Percentiles rank a stretch among this genome's conserved stretches.
Conservation (phyloP, 2,113 vertebrate genomes). For the Antechinus flavipes region DNA sequence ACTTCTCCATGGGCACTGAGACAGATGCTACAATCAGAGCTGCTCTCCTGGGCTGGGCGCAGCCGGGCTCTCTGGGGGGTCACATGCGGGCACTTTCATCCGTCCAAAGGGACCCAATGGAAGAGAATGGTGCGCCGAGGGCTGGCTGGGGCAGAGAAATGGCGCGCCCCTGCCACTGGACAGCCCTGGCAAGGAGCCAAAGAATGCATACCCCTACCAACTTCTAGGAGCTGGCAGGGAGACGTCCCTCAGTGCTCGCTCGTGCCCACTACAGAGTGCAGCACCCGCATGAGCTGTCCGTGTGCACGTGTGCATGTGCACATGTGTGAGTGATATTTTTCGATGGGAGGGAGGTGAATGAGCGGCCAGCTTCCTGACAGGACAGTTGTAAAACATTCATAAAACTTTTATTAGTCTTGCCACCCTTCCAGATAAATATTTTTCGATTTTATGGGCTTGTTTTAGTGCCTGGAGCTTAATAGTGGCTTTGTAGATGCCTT, state of each 20-base stretch:
- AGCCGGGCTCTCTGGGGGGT: too few species aligned
- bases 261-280: conserved; percentile 28
- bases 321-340: conserved; percentile 55
- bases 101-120: too few species aligned
- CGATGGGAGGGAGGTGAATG: conserved; percentile 79
- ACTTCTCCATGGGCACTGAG: not conserved
- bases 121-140: not conserved
- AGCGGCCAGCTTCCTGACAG: conserved; percentile 80
- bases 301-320: not conserved
- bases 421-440: conserved; percentile 88
- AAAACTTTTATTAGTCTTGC: conserved; percentile 86
- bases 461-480: conserved; percentile 82
- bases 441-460: conserved; percentile 84
- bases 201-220: not conserved
- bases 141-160: not conserved
- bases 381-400: conserved; percentile 84
- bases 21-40: not conserved
- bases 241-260: conserved; percentile 36
- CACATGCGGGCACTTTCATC: too few species aligned
- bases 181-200: not conserved
- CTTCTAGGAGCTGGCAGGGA: not conserved
- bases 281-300: too few species aligned
- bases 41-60: not conserved
- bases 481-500: conserved; percentile 83
- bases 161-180: not conserved